Evolutionary conservation across 2,797 vertebrate genomes (phyloP), one percentile per base, ranked within the genome.

Genomic region (Sebastes kiyomatsui): DNA sequence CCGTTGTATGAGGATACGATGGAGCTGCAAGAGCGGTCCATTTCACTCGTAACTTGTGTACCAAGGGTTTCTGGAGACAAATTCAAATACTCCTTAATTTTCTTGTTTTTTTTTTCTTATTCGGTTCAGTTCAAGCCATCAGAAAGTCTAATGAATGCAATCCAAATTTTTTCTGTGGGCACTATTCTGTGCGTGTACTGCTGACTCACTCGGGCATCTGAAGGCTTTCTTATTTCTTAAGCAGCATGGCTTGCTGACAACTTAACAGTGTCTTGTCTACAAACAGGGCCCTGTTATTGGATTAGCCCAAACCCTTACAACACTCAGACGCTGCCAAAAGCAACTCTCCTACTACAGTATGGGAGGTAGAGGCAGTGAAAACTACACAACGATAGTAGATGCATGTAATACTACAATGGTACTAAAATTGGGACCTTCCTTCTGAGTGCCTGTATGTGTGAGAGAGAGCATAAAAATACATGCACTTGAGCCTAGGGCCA

Each of bases 281-380:
- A 83, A 86, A 84, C 73, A 76, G 58, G 78, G 70, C 42, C 54
- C 59, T 67, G 76, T 91, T 89, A 90, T 91, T 90, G 88, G 87
- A 93, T 93, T 91, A 91, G 75, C 49, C 49, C 67, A 79, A 90
- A 91, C 75, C 49, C 67, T 79, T 80, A 81, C 72, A 90, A 75
- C 59, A 72, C 76, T 81, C 73, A 75, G 22, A 73, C 38, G 22
- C 62, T 72, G 84, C 77, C 80, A 90, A 80, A 75, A 84, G 64
- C 32, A 86, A 75, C 38, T 78, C 27, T 54, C 32, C 10, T 27
- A 58, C 59, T 69, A 46, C 70, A 70, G 49, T 25, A 73, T 56
- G 33, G 59, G 46, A 82, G 54, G 59, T 58, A 42, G 68, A 72
- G 59, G 46, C 30, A 58, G 42, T 30, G 52, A 11, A 70, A 69